Evolutionary conservation across 1,140 invertebrate genomes (phyloP).

Genomic region (Drosophila quadrilineata): DNA sequence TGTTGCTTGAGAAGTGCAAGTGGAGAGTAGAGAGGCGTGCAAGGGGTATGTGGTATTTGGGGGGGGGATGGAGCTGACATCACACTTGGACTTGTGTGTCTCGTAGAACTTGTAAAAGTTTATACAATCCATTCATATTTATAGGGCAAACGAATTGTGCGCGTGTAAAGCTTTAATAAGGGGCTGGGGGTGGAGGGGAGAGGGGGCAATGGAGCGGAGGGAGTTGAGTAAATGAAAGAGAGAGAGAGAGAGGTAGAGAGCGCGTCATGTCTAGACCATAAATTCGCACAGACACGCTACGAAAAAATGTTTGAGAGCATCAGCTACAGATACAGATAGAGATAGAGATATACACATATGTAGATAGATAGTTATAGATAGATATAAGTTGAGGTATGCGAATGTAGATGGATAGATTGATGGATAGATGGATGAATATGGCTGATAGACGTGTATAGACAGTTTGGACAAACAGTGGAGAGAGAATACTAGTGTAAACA

Average conservation of each 20-base stretch:
- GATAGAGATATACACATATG: neutral
- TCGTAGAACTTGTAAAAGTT: neutral
- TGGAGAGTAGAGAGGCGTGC: no score
- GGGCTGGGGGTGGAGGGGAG: neutral
- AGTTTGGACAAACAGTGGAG: slow-evolving; percentile 15
- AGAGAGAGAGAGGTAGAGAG: neutral
- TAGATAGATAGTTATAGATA: slow-evolving; percentile 5
- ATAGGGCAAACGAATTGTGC: slow-evolving; percentile 16
- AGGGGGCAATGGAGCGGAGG: neutral
- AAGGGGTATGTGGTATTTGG: no score
- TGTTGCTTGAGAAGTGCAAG: no score
- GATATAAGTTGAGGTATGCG: no score
- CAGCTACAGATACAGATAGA: neutral
- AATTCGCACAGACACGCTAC: slow-evolving; percentile 18
- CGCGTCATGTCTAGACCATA: slow-evolving; percentile 30
- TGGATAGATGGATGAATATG: no score
- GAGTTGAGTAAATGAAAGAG: neutral
- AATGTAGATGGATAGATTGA: no score
- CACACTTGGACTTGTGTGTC: no score
- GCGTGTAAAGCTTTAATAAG: slow-evolving; percentile 26
- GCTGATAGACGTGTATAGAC: no score
- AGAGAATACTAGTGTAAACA: slow-evolving; percentile 53
- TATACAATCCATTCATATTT: slow-evolving; percentile 7
- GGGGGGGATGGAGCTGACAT: no score
- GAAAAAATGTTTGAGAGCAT: slow-evolving; percentile 30